These are phyloP conservation scores for Ceuthmochares aereus DNA, from an alignment of 2,113 vertebrate genomes.

Conservation along the genomic window DNA sequence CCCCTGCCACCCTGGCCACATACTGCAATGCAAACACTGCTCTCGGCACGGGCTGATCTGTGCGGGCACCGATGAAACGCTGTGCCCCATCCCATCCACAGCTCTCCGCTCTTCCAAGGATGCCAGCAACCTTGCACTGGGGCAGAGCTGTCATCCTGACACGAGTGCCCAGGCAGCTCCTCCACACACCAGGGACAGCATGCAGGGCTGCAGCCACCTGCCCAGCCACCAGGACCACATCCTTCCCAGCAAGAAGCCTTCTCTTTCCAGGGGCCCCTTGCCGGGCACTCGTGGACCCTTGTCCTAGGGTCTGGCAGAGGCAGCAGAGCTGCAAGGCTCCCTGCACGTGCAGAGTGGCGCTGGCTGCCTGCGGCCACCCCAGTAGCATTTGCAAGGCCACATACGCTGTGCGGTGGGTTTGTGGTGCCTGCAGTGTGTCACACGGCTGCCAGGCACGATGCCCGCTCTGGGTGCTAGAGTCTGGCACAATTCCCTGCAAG, in stretches of 20 bases:
- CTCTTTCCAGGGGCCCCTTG: background rate
- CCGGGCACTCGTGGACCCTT: accelerated
- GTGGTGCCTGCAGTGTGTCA: accelerated
- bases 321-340: accelerated
- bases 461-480: background rate
- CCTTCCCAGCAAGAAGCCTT: background rate
- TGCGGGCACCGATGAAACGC: too few relatives aligned
- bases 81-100: too few relatives aligned
- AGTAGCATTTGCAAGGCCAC: accelerated
- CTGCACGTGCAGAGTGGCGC: background rate
- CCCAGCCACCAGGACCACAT: too few relatives aligned
- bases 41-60: background rate
- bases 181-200: too few relatives aligned
- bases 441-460: background rate
- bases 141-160: too few relatives aligned
- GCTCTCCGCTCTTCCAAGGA: too few relatives aligned
- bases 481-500: background rate
- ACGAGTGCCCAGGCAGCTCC: too few relatives aligned
- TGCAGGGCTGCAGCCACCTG: too few relatives aligned
- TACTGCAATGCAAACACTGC: background rate
- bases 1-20: background rate
- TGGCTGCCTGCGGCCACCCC: background rate
- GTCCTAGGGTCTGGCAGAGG: accelerated
- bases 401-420: accelerated
- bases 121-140: too few relatives aligned